Base-by-base conservation (phyloP, 2,888 invertebrate genomes). In the Drosophila longiperda region DNA sequence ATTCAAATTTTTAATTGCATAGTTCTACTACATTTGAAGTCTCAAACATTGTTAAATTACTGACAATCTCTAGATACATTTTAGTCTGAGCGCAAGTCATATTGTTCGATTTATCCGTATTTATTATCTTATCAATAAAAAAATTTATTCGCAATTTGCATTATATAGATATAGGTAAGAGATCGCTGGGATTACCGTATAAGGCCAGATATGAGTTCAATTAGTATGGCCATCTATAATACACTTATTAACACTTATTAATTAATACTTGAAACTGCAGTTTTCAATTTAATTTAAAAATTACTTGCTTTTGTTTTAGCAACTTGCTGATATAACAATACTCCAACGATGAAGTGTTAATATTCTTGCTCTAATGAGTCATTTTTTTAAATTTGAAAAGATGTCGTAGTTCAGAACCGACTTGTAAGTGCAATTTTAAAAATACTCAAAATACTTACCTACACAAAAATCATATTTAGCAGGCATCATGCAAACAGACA, bases 131-230 rank as follows among this genome's bases (percentile, higher is more conserved):
- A 29, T 74, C 58, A 17, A 74, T n/a, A 20, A 1, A 66, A 62
- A 26, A n/a, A 15, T 7, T 20, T 12, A 6, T 50, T n/a, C 1
- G 1, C 11, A 15, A 5, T 36, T 26, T 26, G 15, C 1, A 26
- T 15, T 26, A 15, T 26, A 1, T 7, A 15, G 15, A 15, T 6
- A 23, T 20, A 7, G 1, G 7, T 12, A 33, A 20, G 20, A 12
- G 6, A 12, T 26, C n/a, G 7, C 1, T 11, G n/a, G 1, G 15
- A 62, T 62, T 52, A 72, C 75, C n/a, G 7, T 12, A 33, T 59
- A 72, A n/a, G 68, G 72, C 15, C 72, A 75, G 38, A 49, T 55
- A 42, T 75, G 66, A 66, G 73, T 73, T 2, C 66, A 5, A 29
- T 70, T 66, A 4, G 66, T 50, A 7, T 68, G 62, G 9, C 49